Evolutionary conservation across 2,113 vertebrate species (phyloP).

Genomic region (Heterotis niloticus): DNA sequence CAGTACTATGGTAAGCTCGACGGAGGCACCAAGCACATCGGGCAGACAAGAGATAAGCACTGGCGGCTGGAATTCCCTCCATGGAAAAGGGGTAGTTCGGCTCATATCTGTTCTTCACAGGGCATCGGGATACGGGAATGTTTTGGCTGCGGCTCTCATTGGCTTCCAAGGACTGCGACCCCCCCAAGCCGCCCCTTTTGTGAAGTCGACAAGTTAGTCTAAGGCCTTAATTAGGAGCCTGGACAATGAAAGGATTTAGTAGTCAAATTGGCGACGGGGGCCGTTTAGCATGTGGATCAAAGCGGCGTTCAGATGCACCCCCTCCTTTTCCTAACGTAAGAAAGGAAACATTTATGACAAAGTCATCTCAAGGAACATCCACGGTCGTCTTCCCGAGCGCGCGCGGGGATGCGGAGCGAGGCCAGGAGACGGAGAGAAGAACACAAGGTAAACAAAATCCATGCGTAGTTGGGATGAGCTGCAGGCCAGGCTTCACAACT

Average conservation of each 20-base stretch:
- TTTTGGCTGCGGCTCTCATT: conserved; percentile 40
- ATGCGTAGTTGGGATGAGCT: background rate
- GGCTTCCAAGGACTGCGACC: conserved; percentile 29
- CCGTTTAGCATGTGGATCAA: conserved; percentile 60
- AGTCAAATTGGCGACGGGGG: conserved; percentile 56
- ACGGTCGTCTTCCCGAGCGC: conserved; percentile 17
- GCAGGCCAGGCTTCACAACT: background rate
- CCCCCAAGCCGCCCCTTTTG: conserved; percentile 37
- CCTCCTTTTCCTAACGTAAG: conserved; percentile 32
- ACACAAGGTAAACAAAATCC: conserved; percentile 52
- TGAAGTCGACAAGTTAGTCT: conserved; percentile 61
- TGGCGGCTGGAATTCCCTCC: background rate
- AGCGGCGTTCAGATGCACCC: conserved; percentile 32
- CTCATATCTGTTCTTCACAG: background rate
- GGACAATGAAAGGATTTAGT: conserved; percentile 57
- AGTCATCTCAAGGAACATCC: conserved; percentile 22
- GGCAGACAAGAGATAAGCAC: background rate
- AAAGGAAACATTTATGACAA: conserved; percentile 45
- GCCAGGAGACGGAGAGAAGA: conserved; percentile 47
- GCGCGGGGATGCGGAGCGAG: too few relatives aligned
- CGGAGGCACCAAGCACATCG: background rate
- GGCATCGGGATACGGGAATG: background rate
- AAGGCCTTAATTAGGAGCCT: conserved; percentile 64
- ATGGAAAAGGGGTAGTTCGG: background rate
- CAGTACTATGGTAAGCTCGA: too few relatives aligned